Conservation (phyloP, 92 coral and sea anemone genomes). For the Palythoa caribaeorum region DNA sequence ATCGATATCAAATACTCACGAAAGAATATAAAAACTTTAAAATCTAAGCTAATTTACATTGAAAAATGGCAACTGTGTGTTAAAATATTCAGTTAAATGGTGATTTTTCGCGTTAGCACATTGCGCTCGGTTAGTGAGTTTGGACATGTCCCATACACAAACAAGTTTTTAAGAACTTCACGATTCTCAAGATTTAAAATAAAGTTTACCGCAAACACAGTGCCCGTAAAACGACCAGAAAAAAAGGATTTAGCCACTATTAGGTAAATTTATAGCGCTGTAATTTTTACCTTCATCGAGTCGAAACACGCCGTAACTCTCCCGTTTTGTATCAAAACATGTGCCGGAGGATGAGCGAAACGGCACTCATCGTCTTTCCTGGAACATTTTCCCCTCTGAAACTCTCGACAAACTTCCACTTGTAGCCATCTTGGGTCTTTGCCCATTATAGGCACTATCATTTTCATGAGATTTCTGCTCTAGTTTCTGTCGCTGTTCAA, state of each 20-base stretch:
- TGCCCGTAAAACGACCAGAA: constrained; percentile 48
- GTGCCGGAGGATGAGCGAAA: constrained; percentile 99
- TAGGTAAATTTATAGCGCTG: background rate
- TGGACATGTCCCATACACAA: constrained; percentile 43
- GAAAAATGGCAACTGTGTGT: background rate
- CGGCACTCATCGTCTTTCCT: constrained; percentile 97
- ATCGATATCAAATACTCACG: constrained; percentile 15
- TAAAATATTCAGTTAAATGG: background rate
- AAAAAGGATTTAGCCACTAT: background rate
- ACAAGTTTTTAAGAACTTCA: constrained; percentile 31
- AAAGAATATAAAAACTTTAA: constrained; percentile 15
- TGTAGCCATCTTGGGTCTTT: constrained; percentile 99
- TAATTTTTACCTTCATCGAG: constrained; percentile 90
- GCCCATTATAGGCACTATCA: constrained; percentile 95
- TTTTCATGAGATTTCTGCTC: constrained; percentile 72
- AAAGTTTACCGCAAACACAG: background rate
- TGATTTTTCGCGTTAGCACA: background rate
- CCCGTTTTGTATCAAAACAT: constrained; percentile 94
- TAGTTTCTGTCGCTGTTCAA: background rate
- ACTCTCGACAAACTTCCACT: constrained; percentile 99
- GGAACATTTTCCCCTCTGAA: constrained; percentile 98
- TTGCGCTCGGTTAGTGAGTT: constrained; percentile 8
- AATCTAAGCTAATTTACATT: background rate
- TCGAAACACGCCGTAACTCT: constrained; percentile 99
- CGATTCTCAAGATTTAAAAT: constrained; percentile 11